Conservation (phyloP, 2,113 vertebrate genomes). For the Aviceda subcristata region DNA sequence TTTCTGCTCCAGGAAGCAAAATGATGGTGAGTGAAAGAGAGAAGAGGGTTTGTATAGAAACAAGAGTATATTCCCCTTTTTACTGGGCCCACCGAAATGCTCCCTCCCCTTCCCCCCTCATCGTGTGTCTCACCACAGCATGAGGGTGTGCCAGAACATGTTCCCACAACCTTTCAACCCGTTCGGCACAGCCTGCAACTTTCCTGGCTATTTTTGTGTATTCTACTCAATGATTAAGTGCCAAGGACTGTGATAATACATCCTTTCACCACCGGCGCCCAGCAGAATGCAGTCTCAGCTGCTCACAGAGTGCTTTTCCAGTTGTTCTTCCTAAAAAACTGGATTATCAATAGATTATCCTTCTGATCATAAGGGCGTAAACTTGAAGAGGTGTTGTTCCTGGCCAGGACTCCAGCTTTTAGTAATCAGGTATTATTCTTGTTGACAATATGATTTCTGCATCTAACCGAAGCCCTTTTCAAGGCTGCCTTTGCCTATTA, state of each 20-base stretch:
- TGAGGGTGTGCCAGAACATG: conserved; percentile 27
- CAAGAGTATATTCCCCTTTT: background rate
- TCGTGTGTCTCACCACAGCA: background rate
- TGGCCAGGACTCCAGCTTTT: background rate
- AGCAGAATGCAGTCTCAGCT: conserved; percentile 1
- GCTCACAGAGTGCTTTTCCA: background rate
- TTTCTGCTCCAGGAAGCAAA: conserved; percentile 34
- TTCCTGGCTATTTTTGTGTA: conserved; percentile 39
- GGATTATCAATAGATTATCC: background rate
- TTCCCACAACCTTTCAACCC: conserved; percentile 64
- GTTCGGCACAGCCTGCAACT: conserved; percentile 26
- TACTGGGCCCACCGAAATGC: background rate
- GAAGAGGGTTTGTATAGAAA: conserved; percentile 1
- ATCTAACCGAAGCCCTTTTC: background rate
- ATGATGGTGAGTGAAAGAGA: background rate
- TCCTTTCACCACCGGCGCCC: background rate
- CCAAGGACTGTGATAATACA: background rate
- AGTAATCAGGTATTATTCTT: background rate
- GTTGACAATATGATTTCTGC: background rate
- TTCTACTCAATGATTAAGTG: conserved; percentile 20
- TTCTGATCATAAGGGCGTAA: background rate
- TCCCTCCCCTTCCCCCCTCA: background rate
- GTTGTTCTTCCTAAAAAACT: background rate
- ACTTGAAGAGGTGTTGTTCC: background rate
- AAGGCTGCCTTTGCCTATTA: background rate